These are phyloP conservation scores for Ctena decussata DNA, from an alignment of 2,888 invertebrate genomes.

Conservation along the genomic window DNA sequence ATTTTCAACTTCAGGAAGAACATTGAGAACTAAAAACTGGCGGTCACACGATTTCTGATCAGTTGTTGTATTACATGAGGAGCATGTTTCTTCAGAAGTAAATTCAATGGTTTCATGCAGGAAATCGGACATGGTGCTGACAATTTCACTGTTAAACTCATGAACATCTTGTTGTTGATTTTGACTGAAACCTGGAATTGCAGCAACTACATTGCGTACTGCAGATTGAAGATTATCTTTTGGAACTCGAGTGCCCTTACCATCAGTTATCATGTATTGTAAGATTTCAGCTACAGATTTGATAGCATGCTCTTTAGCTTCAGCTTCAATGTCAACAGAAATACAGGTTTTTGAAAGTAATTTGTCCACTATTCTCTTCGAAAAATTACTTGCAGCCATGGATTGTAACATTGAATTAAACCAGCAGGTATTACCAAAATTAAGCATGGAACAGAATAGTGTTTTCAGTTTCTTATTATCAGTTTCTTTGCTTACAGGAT, in stretches of 20 bases:
- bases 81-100: neutral
- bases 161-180: neutral
- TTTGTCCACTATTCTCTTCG: neutral
- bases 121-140: neutral
- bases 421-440: neutral
- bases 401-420: neutral
- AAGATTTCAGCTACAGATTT: neutral
- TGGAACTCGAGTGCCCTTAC: neutral
- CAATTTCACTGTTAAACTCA: neutral
- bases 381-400: neutral
- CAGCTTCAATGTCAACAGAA: neutral
- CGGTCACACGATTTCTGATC: neutral
- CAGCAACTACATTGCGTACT: neutral
- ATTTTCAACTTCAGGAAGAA: neutral
- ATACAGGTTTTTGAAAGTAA: neutral
- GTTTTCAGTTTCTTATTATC: neutral
- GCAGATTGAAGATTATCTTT: neutral
- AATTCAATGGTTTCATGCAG: neutral
- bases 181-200: neutral
- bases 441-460: neutral
- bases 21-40: neutral
- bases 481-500: neutral
- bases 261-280: neutral
- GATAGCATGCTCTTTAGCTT: neutral
- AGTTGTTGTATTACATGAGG: neutral